Conservation (phyloP, 2,888 invertebrate genomes). For the Andrena marginata region DNA sequence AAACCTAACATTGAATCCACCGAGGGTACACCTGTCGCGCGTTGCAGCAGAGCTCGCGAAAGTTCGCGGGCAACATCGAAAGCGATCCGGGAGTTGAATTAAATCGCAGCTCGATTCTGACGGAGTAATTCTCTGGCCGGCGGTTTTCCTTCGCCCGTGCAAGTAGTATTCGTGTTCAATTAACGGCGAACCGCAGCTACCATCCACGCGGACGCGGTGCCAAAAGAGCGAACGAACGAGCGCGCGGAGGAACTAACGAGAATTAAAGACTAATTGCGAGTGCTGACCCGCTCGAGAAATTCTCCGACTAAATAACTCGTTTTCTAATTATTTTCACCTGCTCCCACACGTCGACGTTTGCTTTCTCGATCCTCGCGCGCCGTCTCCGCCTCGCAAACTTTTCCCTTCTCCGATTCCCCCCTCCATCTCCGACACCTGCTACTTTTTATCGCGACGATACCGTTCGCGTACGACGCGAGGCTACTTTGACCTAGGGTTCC, state of each 20-base stretch:
- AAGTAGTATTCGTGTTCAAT: slow-evolving; percentile 57
- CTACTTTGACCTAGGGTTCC: slow-evolving; percentile 26
- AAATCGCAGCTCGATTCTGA: slow-evolving; percentile 44
- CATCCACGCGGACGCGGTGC: slow-evolving; percentile 37
- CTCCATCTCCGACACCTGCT: too few species aligned
- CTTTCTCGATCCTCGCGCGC: neutral
- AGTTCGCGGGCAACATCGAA: neutral
- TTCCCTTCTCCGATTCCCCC: too few species aligned
- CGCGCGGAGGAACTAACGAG: slow-evolving; percentile 62
- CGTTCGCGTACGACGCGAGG: slow-evolving; percentile 27
- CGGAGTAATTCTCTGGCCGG: slow-evolving; percentile 40
- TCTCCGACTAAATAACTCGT: slow-evolving; percentile 53
- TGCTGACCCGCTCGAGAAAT: slow-evolving; percentile 38
- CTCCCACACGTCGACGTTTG: neutral
- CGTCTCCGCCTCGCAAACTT: too few species aligned
- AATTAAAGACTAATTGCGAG: slow-evolving; percentile 68
- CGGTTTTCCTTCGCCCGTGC: slow-evolving; percentile 38
- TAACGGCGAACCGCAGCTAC: slow-evolving; percentile 59
- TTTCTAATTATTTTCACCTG: slow-evolving; percentile 58
- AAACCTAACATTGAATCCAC: neutral
- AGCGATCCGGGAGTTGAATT: slow-evolving; percentile 24
- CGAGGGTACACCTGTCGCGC: neutral
- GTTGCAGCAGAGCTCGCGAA: slow-evolving; percentile 1
- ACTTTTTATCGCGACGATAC: slow-evolving; percentile 39
- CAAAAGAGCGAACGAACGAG: slow-evolving; percentile 51